These are phyloP conservation scores for Calypte anna DNA, from an alignment of 2,113 vertebrate genomes.

Conservation along the genomic window DNA sequence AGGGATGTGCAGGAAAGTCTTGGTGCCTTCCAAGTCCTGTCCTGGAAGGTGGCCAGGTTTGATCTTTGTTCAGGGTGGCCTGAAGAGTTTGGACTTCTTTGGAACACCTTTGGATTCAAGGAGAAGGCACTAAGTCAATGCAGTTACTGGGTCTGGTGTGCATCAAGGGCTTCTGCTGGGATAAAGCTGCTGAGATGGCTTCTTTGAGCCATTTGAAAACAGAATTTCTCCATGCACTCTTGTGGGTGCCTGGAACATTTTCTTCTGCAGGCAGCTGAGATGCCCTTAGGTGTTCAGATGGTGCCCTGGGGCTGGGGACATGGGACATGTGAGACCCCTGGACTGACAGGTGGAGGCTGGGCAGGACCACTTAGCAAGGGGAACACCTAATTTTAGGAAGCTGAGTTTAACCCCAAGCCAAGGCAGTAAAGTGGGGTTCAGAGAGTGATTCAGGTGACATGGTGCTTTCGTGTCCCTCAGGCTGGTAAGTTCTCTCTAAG, in stretches of 20 bases:
- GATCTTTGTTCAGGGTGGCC: not conserved
- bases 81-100: not conserved
- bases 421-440: not conserved
- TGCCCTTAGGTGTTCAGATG: not conserved
- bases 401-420: not conserved
- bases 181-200: not conserved
- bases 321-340: not conserved
- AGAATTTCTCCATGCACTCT: not conserved
- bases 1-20: no score
- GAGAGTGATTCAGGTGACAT: not conserved
- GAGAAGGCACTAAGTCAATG: not conserved
- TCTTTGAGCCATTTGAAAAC: not conserved
- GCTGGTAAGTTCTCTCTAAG: not conserved
- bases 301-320: not conserved
- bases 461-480: not conserved
- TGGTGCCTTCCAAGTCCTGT: not conserved
- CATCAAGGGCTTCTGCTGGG: not conserved
- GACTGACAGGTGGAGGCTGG: not conserved
- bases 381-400: not conserved
- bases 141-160: not conserved
- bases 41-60: fast-evolving
- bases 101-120: not conserved
- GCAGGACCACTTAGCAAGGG: not conserved
- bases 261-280: not conserved
- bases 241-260: not conserved